These are phyloP conservation scores for Bombylius major DNA, from an alignment of 2,888 invertebrate species.

Conservation along the genomic window DNA sequence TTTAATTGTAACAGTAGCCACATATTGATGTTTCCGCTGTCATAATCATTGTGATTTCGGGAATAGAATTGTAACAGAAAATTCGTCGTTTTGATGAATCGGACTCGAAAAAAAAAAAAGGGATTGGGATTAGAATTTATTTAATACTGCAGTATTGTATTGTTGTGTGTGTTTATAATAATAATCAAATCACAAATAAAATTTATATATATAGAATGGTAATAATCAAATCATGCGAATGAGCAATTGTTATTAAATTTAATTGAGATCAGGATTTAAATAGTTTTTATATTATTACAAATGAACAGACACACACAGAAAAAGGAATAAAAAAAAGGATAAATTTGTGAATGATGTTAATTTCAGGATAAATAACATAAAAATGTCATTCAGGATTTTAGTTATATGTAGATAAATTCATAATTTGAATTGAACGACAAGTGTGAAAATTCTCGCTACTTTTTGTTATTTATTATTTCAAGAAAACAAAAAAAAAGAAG, in stretches of 20 bases:
- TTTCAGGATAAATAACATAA: constrained; percentile 9
- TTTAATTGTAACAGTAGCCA: no score
- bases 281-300: not conserved
- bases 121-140: no score
- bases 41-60: constrained; percentile 3
- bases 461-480: no score
- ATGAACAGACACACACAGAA: not conserved
- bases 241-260: constrained; percentile 9
- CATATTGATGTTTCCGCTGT: not conserved
- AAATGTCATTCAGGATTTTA: constrained; percentile 15
- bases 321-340: no score
- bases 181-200: no score
- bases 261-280: constrained; percentile 1
- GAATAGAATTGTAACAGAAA: not conserved
- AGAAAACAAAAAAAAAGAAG: no score
- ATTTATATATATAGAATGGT: not conserved
- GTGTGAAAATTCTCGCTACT: not conserved
- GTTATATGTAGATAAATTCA: not conserved
- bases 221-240: constrained; percentile 9
- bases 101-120: no score
- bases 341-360: not conserved
- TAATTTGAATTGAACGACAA: not conserved
- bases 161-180: no score
- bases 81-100: no score
- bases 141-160: no score